phyloP scores from a whole-genome alignment of 2,113 vertebrate genomes.

The Buteo buteo region DNA sequence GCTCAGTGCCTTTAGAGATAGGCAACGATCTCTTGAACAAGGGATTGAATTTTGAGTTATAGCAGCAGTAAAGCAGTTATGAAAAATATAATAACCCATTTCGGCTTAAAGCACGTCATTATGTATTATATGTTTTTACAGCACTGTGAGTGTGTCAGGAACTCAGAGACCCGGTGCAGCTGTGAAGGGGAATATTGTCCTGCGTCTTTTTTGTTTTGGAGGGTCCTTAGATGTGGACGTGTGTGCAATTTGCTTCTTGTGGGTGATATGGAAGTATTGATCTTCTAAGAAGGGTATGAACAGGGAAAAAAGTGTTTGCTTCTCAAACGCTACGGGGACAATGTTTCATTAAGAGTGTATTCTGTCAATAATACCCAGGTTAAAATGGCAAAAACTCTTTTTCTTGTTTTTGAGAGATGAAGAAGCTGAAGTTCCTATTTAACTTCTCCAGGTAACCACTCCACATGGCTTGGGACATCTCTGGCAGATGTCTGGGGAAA shows the following conservation, averaged over 20 bases:
- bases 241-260: not conserved
- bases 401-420: not conserved
- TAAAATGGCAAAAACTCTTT: not conserved
- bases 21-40: rapidly evolving
- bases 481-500: not conserved
- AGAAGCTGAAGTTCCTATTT: not conserved
- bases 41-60: not conserved
- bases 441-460: not conserved
- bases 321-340: not conserved
- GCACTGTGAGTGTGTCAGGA: not conserved
- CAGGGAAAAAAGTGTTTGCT: not conserved
- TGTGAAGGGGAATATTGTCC: not conserved
- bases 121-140: not conserved
- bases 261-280: not conserved
- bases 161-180: not conserved
- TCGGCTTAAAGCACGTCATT: not conserved
- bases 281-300: not conserved
- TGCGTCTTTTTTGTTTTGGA: not conserved
- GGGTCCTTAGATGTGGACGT: not conserved
- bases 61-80: not conserved
- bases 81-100: not conserved
- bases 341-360: not conserved
- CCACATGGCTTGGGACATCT: not conserved
- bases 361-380: not conserved
- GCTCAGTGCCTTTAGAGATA: not conserved